A percentile compares a stretch with the other conserved stretches of the same genome.
These are phyloP conservation scores for Patella pellucida DNA, from an alignment of 2,888 invertebrate genomes.

Conservation along the genomic window DNA sequence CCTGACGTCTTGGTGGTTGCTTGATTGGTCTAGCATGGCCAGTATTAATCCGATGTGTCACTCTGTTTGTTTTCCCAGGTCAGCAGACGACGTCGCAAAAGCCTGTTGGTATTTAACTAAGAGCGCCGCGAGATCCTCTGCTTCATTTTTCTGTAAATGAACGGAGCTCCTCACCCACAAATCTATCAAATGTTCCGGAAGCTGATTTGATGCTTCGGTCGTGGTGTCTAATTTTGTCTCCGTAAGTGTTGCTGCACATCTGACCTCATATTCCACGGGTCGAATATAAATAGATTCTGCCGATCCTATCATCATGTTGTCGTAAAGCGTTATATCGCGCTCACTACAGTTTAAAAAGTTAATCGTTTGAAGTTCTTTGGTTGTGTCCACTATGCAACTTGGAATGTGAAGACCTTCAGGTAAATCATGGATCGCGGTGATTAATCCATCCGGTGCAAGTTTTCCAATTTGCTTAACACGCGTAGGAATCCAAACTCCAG, in stretches of 20 bases:
- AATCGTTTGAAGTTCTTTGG: slow-evolving; percentile 9
- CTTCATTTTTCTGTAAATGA: background rate
- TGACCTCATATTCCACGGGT: background rate
- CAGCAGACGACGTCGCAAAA: slow-evolving; percentile 27
- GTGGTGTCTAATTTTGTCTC: too few species aligned
- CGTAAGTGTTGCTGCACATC: background rate
- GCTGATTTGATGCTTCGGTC: background rate
- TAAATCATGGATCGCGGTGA: too few species aligned
- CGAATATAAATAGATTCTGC: slow-evolving; percentile 11
- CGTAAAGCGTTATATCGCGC: background rate
- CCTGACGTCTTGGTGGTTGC: slow-evolving; percentile 24
- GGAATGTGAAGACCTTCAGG: background rate
- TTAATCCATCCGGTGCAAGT: too few species aligned
- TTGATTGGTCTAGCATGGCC: slow-evolving; percentile 23
- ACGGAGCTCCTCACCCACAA: background rate
- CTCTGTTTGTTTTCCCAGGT: slow-evolving; percentile 27
- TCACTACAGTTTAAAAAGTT: background rate
- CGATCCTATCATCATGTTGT: slow-evolving; percentile 12
- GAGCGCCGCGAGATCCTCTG: slow-evolving; percentile 16
- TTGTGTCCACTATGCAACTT: background rate
- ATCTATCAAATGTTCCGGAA: slow-evolving; percentile 16
- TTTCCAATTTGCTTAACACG: too few species aligned
- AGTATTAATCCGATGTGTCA: slow-evolving; percentile 24
- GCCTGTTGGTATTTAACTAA: slow-evolving; percentile 21
- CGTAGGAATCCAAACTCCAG: too few species aligned